Evolutionary conservation across 2,797 vertebrate genomes (phyloP).

Genomic region (Enteromius afrohamiltoni): DNA sequence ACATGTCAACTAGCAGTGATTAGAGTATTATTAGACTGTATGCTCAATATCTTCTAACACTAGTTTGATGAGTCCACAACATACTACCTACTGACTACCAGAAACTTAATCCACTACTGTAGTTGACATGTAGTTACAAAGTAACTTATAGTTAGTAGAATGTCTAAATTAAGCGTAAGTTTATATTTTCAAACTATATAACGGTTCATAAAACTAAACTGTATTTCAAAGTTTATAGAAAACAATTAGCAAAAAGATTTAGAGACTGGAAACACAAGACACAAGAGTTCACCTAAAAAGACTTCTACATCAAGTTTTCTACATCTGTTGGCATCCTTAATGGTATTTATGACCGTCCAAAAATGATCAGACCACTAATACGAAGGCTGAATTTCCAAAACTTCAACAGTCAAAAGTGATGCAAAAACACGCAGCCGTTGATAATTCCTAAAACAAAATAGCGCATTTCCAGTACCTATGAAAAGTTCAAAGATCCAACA

Average conservation of each 20-base stretch:
- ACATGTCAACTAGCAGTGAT: too few relatives aligned
- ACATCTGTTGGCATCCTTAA: background rate
- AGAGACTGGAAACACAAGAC: background rate
- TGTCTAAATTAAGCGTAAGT: too few relatives aligned
- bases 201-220: background rate
- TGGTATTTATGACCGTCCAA: background rate
- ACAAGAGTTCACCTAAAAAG: background rate
- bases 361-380: background rate
- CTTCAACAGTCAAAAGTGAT: background rate
- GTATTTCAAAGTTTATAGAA: background rate
- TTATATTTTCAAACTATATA: too few relatives aligned
- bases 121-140: too few relatives aligned
- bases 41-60: too few relatives aligned
- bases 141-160: too few relatives aligned
- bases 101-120: too few relatives aligned
- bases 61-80: too few relatives aligned
- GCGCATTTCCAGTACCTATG: background rate
- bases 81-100: too few relatives aligned
- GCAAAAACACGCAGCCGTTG: background rate
- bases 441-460: conserved; percentile 1
- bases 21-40: too few relatives aligned
- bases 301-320: background rate
- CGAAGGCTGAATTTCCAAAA: background rate
- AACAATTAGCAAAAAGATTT: background rate
- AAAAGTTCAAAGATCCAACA: background rate